A percentile compares a stretch with the other conserved stretches of the same genome.
phyloP scores from a whole-genome alignment of 2,888 invertebrate species.

The Keiferia lycopersicella region DNA sequence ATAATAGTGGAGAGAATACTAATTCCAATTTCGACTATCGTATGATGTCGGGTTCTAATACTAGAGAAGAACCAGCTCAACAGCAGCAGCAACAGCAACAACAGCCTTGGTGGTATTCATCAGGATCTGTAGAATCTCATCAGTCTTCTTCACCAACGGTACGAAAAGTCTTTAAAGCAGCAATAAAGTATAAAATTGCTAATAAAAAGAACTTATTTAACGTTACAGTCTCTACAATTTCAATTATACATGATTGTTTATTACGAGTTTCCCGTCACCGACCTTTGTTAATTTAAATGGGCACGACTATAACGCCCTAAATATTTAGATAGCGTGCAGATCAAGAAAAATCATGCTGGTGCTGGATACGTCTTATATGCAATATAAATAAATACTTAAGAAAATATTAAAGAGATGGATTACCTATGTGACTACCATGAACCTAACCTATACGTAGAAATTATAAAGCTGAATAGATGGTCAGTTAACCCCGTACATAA shows the following conservation, averaged over 20 bases:
- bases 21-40: slow-evolving; percentile 89
- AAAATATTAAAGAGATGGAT: no score
- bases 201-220: no score
- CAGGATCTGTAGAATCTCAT: slow-evolving; percentile 81
- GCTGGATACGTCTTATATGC: no score
- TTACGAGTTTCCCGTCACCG: not conserved
- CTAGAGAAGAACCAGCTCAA: slow-evolving; percentile 72
- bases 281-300: no score
- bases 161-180: slow-evolving; percentile 36
- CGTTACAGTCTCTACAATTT: not conserved
- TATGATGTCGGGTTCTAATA: slow-evolving; percentile 82
- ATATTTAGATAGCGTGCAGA: no score
- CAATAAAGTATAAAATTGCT: not conserved
- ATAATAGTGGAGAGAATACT: slow-evolving; percentile 84
- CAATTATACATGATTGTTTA: not conserved
- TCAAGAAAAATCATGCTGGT: no score
- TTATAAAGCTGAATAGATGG: no score
- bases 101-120: slow-evolving; percentile 88
- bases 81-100: slow-evolving; percentile 39
- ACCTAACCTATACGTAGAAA: no score
- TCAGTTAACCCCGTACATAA: no score
- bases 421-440: no score
- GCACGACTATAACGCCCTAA: no score
- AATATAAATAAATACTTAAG: no score
- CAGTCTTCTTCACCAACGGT: slow-evolving; percentile 75